Conservation (phyloP, 1,140 invertebrate species). For the Drosophila orosa region DNA sequence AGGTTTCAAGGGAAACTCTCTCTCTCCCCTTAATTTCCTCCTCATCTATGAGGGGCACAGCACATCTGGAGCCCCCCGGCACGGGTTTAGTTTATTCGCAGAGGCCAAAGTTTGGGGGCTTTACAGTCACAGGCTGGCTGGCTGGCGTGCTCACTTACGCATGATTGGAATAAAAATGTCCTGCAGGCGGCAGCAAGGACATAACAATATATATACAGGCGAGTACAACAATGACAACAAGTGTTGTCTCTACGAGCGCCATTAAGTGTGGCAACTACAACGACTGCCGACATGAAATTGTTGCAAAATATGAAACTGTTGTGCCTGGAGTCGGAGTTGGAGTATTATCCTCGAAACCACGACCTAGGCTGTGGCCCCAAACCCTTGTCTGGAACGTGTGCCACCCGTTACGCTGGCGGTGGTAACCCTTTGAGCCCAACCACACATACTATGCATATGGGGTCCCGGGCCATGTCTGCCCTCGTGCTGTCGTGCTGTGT, state of each 20-base stretch:
- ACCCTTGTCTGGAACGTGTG: constrained; percentile 18
- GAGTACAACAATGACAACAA: constrained; percentile 44
- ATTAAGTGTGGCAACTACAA: constrained; percentile 57
- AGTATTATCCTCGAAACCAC: constrained; percentile 52
- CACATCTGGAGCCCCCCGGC: constrained; percentile 4
- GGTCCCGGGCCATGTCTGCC: constrained; percentile 23
- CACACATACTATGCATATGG: constrained; percentile 44
- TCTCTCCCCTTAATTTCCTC: constrained; percentile 1
- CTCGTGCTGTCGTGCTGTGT: constrained; percentile 39
- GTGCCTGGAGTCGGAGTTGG: constrained; percentile 2
- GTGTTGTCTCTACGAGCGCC: constrained; percentile 41
- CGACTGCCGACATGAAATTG: constrained; percentile 33
- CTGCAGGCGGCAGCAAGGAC: constrained; percentile 46
- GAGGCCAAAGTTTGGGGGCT: constrained; percentile 27
- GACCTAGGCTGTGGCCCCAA: constrained; percentile 24
- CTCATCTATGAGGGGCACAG: neutral
- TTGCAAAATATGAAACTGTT: constrained; percentile 56
- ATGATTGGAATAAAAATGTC: constrained; percentile 67
- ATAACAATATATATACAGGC: constrained; percentile 45
- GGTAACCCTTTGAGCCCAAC: constrained; percentile 19
- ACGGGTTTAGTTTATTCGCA: constrained; percentile 13
- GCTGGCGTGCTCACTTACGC: constrained; percentile 50
- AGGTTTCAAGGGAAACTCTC: neutral
- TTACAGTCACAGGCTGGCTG: constrained; percentile 33
- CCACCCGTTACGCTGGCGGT: constrained; percentile 4